Conservation (phyloP, 1,140 invertebrate species). For the Batillaria attramentaria region DNA sequence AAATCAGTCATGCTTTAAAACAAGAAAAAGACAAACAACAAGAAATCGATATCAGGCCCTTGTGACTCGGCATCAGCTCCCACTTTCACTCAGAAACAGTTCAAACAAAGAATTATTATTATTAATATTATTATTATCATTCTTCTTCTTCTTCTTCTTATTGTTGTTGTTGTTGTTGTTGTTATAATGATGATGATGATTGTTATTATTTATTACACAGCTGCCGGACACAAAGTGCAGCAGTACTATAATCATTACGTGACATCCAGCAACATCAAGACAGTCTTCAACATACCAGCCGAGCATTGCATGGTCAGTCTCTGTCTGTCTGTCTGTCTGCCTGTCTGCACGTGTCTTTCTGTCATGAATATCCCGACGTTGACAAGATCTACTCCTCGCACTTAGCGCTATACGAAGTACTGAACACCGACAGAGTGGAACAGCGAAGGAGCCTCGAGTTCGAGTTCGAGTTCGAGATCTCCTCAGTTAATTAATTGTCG, state of each 20-base stretch:
- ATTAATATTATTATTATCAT: not conserved
- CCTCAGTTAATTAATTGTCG: not conserved
- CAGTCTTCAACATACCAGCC: slow-evolving; percentile 60
- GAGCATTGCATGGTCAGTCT: slow-evolving; percentile 65
- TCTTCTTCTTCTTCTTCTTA: not conserved
- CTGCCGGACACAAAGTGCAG: slow-evolving; percentile 59
- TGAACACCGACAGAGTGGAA: too few relatives aligned
- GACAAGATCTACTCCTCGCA: not conserved
- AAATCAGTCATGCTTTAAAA: too few relatives aligned
- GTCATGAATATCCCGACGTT: not conserved
- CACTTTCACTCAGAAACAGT: not conserved
- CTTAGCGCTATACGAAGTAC: too few relatives aligned
- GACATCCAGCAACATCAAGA: slow-evolving; percentile 52
- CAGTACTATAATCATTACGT: slow-evolving; percentile 64
- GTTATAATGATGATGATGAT: not conserved
- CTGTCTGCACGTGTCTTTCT: not conserved
- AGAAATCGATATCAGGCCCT: too few relatives aligned
- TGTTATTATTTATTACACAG: slow-evolving; percentile 44
- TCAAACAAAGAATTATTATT: not conserved
- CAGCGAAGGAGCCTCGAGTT: not conserved
- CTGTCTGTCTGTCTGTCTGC: not conserved
- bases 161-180: not conserved
- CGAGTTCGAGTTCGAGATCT: not conserved
- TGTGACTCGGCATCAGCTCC: not conserved
- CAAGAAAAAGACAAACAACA: too few relatives aligned